Conservation (phyloP, 1,140 invertebrate genomes). For the Orchestia grillus region DNA sequence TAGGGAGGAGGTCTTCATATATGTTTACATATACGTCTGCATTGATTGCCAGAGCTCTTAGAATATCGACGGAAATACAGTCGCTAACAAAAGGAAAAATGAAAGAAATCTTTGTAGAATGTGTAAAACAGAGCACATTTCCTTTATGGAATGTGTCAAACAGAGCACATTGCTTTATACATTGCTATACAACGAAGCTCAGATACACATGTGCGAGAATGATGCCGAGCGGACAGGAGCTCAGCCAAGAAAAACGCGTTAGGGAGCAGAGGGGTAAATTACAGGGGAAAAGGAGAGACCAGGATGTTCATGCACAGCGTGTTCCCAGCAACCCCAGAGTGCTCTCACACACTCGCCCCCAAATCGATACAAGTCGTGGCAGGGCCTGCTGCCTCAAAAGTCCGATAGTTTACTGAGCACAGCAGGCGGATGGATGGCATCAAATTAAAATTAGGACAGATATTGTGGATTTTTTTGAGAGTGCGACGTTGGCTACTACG, state of each 20-base stretch:
- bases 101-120: too few relatives aligned
- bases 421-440: constrained; percentile 4
- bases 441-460: constrained; percentile 2
- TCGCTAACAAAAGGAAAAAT: too few relatives aligned
- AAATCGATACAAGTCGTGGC: constrained; percentile 6
- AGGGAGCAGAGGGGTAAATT: not conserved
- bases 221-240: not conserved
- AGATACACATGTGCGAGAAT: not conserved
- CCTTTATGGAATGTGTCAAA: too few relatives aligned
- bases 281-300: not conserved
- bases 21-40: too few relatives aligned
- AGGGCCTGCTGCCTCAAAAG: not conserved
- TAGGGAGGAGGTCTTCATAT: too few relatives aligned
- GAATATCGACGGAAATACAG: too few relatives aligned
- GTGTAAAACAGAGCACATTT: too few relatives aligned
- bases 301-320: not conserved
- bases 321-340: not conserved
- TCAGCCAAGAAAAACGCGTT: not conserved
- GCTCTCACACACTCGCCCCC: constrained; percentile 12
- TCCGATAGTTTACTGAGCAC: constrained; percentile 5
- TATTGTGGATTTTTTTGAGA: not conserved
- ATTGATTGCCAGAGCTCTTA: too few relatives aligned
- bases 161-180: too few relatives aligned
- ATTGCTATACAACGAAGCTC: too few relatives aligned
- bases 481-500: not conserved